phyloP scores from a whole-genome alignment of 2,797 vertebrate genomes.

The Tokudaia tokunoshimensis region DNA sequence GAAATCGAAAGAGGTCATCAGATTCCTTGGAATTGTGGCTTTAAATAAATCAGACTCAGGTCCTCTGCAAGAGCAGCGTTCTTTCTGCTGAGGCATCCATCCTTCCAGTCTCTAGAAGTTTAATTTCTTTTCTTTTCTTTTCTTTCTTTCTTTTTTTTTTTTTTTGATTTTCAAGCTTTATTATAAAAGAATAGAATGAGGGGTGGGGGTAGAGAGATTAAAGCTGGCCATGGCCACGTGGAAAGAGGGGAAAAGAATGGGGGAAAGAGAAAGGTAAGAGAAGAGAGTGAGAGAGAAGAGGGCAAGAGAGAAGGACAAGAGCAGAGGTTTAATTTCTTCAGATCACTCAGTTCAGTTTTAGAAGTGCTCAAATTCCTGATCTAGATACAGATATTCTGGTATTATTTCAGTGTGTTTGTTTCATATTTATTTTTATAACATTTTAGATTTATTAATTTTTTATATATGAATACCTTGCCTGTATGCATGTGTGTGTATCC shows the following conservation, averaged over 20 bases:
- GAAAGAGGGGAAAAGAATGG: no score
- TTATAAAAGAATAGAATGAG: no score
- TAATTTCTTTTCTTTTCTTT: no score
- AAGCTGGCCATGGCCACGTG: no score
- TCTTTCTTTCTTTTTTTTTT: not conserved
- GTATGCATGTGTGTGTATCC: not conserved
- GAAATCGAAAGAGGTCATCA: not conserved
- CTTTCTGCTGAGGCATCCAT: not conserved
- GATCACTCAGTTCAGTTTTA: constrained; percentile 28
- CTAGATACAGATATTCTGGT: constrained; percentile 42
- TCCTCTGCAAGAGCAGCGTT: not conserved
- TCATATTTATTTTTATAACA: not conserved
- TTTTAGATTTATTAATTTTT: not conserved
- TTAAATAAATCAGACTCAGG: not conserved
- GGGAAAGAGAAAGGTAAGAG: no score
- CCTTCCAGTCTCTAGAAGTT: not conserved
- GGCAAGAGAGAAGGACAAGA: no score
- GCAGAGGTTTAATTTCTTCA: constrained; percentile 18
- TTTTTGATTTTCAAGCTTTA: no score
- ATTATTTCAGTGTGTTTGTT: not conserved
- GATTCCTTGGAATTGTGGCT: not conserved
- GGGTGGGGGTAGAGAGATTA: no score
- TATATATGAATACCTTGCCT: not conserved
- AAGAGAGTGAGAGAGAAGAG: no score
- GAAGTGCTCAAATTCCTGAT: constrained; percentile 23